A percentile compares a stretch with the other conserved stretches of the same genome.
phyloP scores from a whole-genome alignment of 2,797 vertebrate genomes.

The Falco columbarius region DNA sequence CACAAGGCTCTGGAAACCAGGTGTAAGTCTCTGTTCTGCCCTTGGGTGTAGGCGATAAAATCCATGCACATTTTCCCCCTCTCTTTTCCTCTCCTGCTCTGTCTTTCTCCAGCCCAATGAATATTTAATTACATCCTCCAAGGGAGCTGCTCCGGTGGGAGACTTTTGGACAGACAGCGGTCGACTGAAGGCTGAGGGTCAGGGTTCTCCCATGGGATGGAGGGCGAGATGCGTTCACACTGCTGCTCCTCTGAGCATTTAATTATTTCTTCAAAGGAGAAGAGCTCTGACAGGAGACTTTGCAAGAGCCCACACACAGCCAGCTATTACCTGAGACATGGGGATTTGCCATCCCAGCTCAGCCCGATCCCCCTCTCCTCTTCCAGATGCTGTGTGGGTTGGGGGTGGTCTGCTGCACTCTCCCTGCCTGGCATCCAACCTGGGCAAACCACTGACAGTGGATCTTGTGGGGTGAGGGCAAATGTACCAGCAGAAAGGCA shows the following conservation, averaged over 20 bases:
- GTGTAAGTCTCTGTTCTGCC: neutral
- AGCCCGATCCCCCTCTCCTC: neutral
- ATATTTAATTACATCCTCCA: neutral
- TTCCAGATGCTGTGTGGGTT: accelerated
- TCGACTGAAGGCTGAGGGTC: neutral
- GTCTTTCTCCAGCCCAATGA: neutral
- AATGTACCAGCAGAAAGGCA: neutral
- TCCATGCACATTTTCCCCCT: neutral
- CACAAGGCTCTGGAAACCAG: neutral
- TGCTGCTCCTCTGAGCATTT: neutral
- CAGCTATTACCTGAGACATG: neutral
- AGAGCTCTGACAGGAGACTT: neutral
- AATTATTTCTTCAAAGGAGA: neutral
- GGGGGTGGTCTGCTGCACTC: neutral
- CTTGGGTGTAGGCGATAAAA: neutral
- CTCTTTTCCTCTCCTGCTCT: neutral
- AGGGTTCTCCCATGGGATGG: neutral
- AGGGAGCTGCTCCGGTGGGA: neutral
- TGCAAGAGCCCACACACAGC: neutral
- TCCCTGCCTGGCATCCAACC: neutral
- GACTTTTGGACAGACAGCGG: neutral
- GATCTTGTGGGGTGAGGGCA: neutral
- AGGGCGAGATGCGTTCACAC: accelerated
- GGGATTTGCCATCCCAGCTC: neutral
- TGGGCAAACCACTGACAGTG: neutral